Conservation (phyloP, 1,140 invertebrate genomes). For the Patella vulgata region DNA sequence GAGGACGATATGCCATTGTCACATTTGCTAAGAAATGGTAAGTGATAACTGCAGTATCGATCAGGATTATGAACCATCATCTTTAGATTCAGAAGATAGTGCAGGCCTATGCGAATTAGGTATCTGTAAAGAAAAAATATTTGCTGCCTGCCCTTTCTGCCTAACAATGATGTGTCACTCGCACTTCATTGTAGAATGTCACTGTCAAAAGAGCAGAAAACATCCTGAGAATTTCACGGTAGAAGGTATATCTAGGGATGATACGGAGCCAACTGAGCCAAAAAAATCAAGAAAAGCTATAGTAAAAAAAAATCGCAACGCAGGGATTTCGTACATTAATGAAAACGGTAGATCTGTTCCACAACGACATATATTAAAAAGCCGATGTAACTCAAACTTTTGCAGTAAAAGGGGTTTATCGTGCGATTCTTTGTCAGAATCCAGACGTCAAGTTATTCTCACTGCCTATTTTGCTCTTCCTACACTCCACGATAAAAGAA, state of each 20-base stretch:
- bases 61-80: no score
- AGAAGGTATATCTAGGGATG: neutral
- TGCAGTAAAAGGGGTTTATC: no score
- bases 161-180: neutral
- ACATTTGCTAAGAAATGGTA: no score
- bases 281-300: neutral
- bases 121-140: conserved; percentile 1
- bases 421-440: neutral
- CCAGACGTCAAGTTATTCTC: neutral
- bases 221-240: neutral
- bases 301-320: neutral
- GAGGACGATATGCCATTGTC: no score
- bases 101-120: neutral
- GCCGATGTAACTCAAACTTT: no score
- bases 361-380: no score
- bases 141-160: neutral
- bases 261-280: neutral
- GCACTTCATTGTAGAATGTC: neutral
- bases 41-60: no score
- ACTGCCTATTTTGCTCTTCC: neutral
- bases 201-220: neutral
- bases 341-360: neutral
- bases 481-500: neutral
- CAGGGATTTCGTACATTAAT: neutral
- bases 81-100: no score